These are phyloP conservation scores for Sclerodermus sp. DNA, from an alignment of 2,888 invertebrate species.

Conservation along the genomic window DNA sequence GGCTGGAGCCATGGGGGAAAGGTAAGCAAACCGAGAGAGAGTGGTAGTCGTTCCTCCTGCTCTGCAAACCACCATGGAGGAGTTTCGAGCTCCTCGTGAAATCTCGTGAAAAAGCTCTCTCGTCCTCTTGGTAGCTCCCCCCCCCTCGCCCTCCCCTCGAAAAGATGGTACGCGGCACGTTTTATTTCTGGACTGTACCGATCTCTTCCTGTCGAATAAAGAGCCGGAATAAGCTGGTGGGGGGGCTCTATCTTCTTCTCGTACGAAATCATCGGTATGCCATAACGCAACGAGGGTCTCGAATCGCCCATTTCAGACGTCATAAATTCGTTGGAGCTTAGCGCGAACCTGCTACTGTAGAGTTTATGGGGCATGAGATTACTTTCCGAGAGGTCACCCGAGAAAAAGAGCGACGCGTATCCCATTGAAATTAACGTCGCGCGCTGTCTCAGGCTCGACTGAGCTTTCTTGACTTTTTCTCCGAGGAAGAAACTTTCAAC, in stretches of 20 bases:
- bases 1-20: constrained; percentile 17
- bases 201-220: too few relatives aligned
- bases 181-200: too few relatives aligned
- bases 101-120: neutral
- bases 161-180: neutral
- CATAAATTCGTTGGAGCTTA: constrained; percentile 30
- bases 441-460: neutral
- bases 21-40: constrained; percentile 38
- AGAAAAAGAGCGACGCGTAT: constrained; percentile 13
- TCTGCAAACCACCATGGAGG: too few relatives aligned
- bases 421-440: constrained; percentile 19
- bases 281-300: constrained; percentile 12
- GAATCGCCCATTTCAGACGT: constrained; percentile 27
- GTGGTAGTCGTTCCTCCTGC: too few relatives aligned
- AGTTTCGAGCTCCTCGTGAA: neutral
- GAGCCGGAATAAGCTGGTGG: too few relatives aligned
- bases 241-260: too few relatives aligned
- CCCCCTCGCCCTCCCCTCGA: neutral
- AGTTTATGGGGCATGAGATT: constrained; percentile 45
- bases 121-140: neutral
- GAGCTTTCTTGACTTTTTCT: neutral
- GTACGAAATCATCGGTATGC: constrained; percentile 13
- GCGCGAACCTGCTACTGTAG: constrained; percentile 30
- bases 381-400: constrained; percentile 34
- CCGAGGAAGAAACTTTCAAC: neutral